Evolutionary conservation across 2,113 vertebrate genomes (phyloP).

Genomic region (Dromaius novaehollandiae): DNA sequence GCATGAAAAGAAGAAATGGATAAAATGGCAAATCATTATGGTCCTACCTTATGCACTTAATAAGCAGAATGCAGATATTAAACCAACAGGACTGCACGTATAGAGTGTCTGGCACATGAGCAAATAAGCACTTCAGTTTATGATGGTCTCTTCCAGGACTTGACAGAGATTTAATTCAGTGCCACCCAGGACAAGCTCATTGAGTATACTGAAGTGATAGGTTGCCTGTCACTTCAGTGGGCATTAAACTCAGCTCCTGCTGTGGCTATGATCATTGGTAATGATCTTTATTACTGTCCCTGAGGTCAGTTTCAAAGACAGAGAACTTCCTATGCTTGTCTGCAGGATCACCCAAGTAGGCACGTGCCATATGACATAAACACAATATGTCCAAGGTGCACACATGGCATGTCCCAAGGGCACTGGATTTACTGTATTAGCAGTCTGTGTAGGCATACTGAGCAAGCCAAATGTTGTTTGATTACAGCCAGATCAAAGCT

Average conservation of each 20-base stretch:
- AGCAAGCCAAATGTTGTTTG: neutral
- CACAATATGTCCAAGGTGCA: neutral
- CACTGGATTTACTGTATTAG: neutral
- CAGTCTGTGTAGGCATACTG: neutral
- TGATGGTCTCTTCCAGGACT: neutral
- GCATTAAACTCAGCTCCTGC: neutral
- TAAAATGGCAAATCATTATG: neutral
- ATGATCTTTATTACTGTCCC: neutral
- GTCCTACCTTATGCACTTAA: neutral
- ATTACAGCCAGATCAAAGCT: neutral
- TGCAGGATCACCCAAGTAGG: neutral
- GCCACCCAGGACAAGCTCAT: neutral
- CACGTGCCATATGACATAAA: neutral
- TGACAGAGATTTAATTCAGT: neutral
- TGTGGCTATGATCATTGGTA: neutral
- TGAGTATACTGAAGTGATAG: neutral
- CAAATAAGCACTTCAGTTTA: neutral
- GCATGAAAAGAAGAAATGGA: neutral
- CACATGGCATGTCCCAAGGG: accelerated
- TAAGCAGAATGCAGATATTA: neutral
- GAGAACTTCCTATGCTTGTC: neutral
- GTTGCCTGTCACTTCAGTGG: neutral
- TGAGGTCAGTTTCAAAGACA: neutral
- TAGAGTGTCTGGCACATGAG: accelerated
- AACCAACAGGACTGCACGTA: neutral